Evolutionary conservation across 2,888 invertebrate genomes (phyloP), one percentile per base, ranked within the genome.

Genomic region (Agrochola macilenta): DNA sequence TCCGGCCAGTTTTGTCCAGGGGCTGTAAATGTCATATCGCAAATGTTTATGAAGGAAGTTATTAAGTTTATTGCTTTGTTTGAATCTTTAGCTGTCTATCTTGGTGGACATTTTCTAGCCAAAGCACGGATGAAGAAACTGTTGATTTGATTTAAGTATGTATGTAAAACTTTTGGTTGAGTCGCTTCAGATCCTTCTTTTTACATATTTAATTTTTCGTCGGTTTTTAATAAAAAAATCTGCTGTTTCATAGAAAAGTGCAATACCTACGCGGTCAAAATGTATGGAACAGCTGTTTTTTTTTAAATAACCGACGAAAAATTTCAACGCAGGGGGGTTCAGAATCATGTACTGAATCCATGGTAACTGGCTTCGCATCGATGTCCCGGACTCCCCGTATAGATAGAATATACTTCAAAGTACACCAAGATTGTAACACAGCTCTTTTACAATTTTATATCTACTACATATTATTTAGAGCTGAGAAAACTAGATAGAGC

Each of bases 11-110:
- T 54, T 77, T 69, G 8, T 75, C 12, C 52, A 65, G 58, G 83
- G 76, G 86, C 57, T 73, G 78, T 76, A 78, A 85, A 86, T 78
- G 79, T 58, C 86, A 75, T 17, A 64, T 57, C 39, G 20, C 60
- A 79, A 69, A 60, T 65, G 17, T 78, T 61, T 71, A 82, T 52
- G 39, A 70, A 39, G 39, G 26, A 46, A 64, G 35, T 20, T 46
- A 64, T n/a, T 71, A 26, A 35, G n/a, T 52, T 63, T 69, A 52
- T 57, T 46, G 46, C 20, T 54, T 54, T 39, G 26, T 52, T 65
- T 72, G 64, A 64, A 58, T 23, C n/a, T 23, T 35, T 12, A 43
- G 43, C 35, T 23, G 43, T 26, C 17, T 52, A 12, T 1, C 43
- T 46, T 52, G 49, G 9, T 65, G 9, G 1, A 5, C 5, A 26